These are phyloP conservation scores for Psettodes erumei DNA, from an alignment of 2,113 vertebrate genomes.

Conservation along the genomic window DNA sequence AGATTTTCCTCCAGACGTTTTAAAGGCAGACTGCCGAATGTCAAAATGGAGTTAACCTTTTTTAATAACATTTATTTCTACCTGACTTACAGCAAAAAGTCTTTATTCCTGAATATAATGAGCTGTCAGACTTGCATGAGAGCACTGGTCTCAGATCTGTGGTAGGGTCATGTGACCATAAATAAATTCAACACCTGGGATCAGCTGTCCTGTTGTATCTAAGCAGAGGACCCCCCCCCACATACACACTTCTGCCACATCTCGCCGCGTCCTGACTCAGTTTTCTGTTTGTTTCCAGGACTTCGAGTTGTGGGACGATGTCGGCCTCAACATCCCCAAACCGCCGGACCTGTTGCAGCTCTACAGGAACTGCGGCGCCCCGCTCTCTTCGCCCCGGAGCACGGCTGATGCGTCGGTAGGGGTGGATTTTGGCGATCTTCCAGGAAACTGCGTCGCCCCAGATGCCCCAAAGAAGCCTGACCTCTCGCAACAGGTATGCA, in stretches of 20 bases:
- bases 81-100: neutral
- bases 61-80: neutral
- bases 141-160: neutral
- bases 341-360: conserved; percentile 95
- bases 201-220: conserved; percentile 16
- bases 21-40: neutral
- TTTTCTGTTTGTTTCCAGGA: conserved; percentile 83
- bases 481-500: conserved; percentile 72
- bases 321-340: conserved; percentile 98
- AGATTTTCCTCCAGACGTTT: neutral
- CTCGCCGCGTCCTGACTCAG: neutral
- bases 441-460: conserved; percentile 75
- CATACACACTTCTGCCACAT: neutral
- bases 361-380: conserved; percentile 92
- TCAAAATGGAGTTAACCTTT: neutral
- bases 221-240: neutral
- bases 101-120: neutral
- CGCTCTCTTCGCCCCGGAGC: conserved; percentile 83
- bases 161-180: conserved; percentile 23
- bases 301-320: conserved; percentile 99
- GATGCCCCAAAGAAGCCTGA: conserved; percentile 71
- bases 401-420: conserved; percentile 90
- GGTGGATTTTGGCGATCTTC: conserved; percentile 87
- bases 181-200: conserved; percentile 29
- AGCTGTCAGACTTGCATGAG: neutral